Conservation (phyloP, 2,113 vertebrate genomes). For the Pseudorectes ferrugineus region DNA sequence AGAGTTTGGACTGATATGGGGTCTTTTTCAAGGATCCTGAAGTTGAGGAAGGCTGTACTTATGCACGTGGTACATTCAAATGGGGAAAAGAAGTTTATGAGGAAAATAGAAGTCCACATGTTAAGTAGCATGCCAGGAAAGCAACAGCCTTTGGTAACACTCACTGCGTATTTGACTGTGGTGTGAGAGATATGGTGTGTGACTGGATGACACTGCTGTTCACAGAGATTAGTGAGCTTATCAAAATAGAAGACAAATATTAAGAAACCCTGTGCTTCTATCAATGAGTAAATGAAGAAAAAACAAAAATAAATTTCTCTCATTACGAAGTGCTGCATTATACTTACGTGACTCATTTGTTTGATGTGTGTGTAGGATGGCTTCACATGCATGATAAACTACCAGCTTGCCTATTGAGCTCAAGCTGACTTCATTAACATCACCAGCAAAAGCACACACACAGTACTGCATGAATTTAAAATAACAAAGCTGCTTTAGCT, state of each 20-base stretch:
- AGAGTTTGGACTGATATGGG: not conserved
- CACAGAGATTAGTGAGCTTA: not conserved
- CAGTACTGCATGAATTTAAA: conserved; percentile 18
- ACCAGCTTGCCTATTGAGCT: not conserved
- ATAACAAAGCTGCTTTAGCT: conserved; percentile 12
- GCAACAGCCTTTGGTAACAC: not conserved
- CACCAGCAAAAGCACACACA: conserved; percentile 23
- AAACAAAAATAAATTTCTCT: not conserved
- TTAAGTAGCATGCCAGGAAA: not conserved
- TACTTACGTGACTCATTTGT: not conserved
- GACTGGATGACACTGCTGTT: not conserved
- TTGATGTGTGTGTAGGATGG: conserved; percentile 2
- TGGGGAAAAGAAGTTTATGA: not conserved
- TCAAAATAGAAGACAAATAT: conserved; percentile 27
- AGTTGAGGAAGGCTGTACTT: not conserved
- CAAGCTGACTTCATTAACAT: conserved; percentile 19
- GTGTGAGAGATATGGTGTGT: not conserved
- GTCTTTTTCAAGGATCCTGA: not conserved
- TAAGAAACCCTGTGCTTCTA: conserved; percentile 25
- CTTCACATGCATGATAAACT: conserved; percentile 30
- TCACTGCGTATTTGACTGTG: not conserved
- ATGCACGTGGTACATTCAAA: not conserved
- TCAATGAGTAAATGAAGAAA: conserved; percentile 34
- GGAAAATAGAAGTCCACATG: not conserved
- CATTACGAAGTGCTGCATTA: conserved; percentile 23